Percentiles rank a stretch among this genome's conserved stretches.
phyloP scores from a whole-genome alignment of 1,140 invertebrate species.

The Tetramorium simillimum region DNA sequence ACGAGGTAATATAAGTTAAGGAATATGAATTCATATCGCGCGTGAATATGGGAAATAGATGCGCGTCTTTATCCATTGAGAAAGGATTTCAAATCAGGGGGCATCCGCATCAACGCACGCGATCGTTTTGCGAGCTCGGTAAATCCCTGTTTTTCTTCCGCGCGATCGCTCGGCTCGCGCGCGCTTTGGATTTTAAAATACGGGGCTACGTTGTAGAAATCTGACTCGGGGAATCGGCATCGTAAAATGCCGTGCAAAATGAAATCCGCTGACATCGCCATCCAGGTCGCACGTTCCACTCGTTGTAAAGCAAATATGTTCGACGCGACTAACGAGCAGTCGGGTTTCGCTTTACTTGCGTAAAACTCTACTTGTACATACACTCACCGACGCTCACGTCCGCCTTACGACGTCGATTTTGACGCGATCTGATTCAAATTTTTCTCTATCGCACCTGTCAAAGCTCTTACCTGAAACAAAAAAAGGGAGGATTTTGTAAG shows the following conservation, averaged over 20 bases:
- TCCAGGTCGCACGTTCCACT: conserved; percentile 50
- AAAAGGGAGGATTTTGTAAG: not conserved
- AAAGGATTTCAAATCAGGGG: conserved; percentile 7
- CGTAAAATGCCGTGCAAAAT: not conserved
- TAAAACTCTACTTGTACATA: not conserved
- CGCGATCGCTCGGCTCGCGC: not conserved
- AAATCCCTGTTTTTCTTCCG: conserved; percentile 44
- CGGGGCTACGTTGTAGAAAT: conserved; percentile 38
- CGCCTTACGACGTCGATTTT: not conserved
- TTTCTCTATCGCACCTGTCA: not conserved
- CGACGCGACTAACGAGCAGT: conserved; percentile 64
- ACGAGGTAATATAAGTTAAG: not conserved
- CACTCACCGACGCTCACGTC: conserved; percentile 9
- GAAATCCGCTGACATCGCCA: conserved; percentile 60
- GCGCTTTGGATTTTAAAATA: conserved; percentile 39
- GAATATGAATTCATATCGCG: conserved; percentile 27
- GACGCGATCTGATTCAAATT: not conserved
- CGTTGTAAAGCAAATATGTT: conserved; percentile 62
- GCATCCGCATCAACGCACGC: conserved; percentile 2
- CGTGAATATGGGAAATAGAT: conserved; percentile 42
- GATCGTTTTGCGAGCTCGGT: conserved; percentile 22
- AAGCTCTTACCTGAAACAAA: conserved; percentile 42
- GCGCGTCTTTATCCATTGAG: conserved; percentile 10
- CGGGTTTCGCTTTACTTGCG: conserved; percentile 30
- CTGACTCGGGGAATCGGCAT: conserved; percentile 20